These are phyloP conservation scores for Brachionus rubens DNA, from an alignment of 1,140 invertebrate genomes.

Conservation along the genomic window DNA sequence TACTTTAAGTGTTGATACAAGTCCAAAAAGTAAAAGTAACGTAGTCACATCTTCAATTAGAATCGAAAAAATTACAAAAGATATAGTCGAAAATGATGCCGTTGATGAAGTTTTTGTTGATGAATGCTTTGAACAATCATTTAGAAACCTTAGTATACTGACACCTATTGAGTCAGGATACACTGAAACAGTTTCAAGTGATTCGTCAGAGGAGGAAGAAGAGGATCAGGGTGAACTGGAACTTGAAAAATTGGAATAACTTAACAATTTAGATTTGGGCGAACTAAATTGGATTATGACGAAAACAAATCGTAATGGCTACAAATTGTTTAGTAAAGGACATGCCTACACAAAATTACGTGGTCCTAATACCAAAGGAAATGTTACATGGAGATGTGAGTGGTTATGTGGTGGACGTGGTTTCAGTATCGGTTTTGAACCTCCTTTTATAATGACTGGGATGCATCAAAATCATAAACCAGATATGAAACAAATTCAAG, in stretches of 20 bases:
- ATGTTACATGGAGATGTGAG: neutral
- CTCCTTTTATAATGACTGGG: neutral
- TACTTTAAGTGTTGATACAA: neutral
- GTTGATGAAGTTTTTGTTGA: no score
- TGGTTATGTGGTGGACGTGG: neutral
- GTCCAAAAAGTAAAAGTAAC: neutral
- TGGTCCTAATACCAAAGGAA: neutral
- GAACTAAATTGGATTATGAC: neutral
- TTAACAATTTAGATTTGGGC: no score
- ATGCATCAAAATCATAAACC: neutral
- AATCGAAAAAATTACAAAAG: neutral
- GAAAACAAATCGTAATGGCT: neutral
- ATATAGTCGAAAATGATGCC: neutral
- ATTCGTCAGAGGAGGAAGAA: neutral
- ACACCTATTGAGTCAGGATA: neutral
- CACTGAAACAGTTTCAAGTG: neutral
- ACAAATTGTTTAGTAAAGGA: constrained; percentile 1
- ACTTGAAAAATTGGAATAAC: neutral
- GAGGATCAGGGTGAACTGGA: neutral
- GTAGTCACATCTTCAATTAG: neutral
- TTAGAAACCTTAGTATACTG: neutral
- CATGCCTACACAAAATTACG: no score
- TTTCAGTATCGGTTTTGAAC: constrained; percentile 1
- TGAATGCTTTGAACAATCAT: neutral
- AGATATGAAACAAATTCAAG: neutral